Percentiles rank a stretch among this genome's conserved stretches.
phyloP scores from a whole-genome alignment of 2,113 vertebrate species.

The Hirundichthys speculiger region DNA sequence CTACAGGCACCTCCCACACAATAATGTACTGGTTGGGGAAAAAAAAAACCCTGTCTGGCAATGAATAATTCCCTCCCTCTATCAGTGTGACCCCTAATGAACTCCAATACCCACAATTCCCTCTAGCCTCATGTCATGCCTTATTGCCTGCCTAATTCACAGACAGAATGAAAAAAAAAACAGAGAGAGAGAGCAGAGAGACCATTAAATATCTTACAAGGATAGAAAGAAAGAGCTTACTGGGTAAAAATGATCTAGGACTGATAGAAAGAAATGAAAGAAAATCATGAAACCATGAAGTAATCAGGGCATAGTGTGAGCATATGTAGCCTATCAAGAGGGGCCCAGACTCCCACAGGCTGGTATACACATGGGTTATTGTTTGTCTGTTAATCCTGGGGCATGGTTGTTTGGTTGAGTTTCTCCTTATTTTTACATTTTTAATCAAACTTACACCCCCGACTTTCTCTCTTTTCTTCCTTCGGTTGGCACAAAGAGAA shows the following conservation, averaged over 20 bases:
- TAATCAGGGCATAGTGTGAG: constrained; percentile 48
- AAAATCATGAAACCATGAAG: constrained; percentile 66
- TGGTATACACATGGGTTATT: constrained; percentile 53
- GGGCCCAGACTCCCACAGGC: constrained; percentile 52
- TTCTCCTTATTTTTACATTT: constrained; percentile 35
- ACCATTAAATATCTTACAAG: constrained; percentile 55
- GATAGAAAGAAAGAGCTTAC: constrained; percentile 31
- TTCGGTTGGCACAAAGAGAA: constrained; percentile 5
- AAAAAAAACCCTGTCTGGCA: constrained; percentile 30
- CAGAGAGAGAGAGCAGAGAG: constrained; percentile 37
- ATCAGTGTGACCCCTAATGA: constrained; percentile 54
- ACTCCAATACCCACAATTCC: constrained; percentile 67
- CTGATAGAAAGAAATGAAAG: constrained; percentile 62
- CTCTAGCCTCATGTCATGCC: constrained; percentile 63
- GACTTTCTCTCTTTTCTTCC: constrained; percentile 21
- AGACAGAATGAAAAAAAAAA: constrained; percentile 46
- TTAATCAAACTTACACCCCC: constrained; percentile 10
- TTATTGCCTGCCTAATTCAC: constrained; percentile 72
- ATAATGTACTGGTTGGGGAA: constrained; percentile 8
- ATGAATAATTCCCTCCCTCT: constrained; percentile 32
- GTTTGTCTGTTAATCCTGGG: constrained; percentile 57
- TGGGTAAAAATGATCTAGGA: constrained; percentile 42
- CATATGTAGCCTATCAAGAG: constrained; percentile 56
- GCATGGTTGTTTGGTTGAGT: constrained; percentile 44
- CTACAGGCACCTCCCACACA: constrained; percentile 9